Base-by-base conservation (phyloP, 2,888 invertebrate genomes). In the Conchocele bisecta region DNA sequence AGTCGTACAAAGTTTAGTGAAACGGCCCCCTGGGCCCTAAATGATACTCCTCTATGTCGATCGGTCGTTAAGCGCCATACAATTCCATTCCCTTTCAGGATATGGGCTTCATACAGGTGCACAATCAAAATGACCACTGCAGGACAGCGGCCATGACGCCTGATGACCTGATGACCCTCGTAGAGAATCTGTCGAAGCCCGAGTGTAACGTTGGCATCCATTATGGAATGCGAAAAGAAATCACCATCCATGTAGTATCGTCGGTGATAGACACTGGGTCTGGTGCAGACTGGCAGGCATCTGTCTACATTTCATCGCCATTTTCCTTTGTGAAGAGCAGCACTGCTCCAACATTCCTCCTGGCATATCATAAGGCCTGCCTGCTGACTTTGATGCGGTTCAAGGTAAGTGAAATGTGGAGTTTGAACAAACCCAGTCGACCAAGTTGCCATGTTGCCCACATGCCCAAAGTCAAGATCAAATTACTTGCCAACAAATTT, bases 321-420 rank as follows among this genome's bases (percentile, higher is more conserved):
- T 41, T 61, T 9, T 11, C 26, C 17, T 77, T 83, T 41, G 54
- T 50, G 1, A 71, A 79, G 28, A 54, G 63, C 0, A 58, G 73
- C 3, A 26, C 56, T 1, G 68, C 73, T 3, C 24, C 53, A 3
- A 59, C 61, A 13, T 28, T 71, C 35, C 42, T 70, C 15, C n/a
- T 64, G 20, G 67, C 83, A 3, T 58, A 72, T 37, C 70, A 83
- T 42, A 48, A 66, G 42, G 60, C 63, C 2, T 75, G 66, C 56
- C 64, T 81, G 1, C 44, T 48, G 37, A 59, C 79, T 31, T 63
- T 70, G 24, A 74, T 74, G 39, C 79, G 78, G 42, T 44, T 83
- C 0, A 81, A 83, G 74, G 83, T 81, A 57, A 51, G 54, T 35
- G 2, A 53, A 15, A 29, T n/a, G n/a, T 20, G 13, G 24, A 13